These are phyloP conservation scores for Pterostichus madidus DNA, from an alignment of 2,888 invertebrate species.

Conservation along the genomic window DNA sequence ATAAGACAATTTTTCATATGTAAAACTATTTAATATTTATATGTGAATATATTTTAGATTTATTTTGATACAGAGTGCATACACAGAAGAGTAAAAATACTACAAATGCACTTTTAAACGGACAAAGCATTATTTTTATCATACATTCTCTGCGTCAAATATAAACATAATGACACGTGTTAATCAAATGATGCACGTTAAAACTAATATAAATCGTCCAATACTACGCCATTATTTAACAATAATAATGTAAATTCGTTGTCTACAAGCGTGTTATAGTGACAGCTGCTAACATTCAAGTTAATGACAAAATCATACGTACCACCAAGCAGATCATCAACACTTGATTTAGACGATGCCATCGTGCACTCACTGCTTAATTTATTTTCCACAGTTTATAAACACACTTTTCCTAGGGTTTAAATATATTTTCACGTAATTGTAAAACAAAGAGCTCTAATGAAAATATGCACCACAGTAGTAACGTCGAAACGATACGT, in stretches of 20 bases:
- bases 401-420: conserved; percentile 34
- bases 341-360: conserved; percentile 76
- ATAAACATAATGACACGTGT: conserved; percentile 48
- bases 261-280: conserved; percentile 10
- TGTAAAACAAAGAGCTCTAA: conserved; percentile 52
- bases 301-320: conserved; percentile 69
- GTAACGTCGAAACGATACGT: conserved; percentile 46
- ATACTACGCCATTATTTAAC: conserved; percentile 9
- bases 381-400: conserved; percentile 37
- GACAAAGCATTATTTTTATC: conserved; percentile 46
- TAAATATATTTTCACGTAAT: conserved; percentile 32
- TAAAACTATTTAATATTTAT: conserved; percentile 6
- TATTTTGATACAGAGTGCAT: neutral
- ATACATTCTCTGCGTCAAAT: conserved; percentile 43
- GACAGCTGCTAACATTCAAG: conserved; percentile 59
- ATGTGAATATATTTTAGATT: neutral
- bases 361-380: conserved; percentile 70
- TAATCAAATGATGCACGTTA: neutral
- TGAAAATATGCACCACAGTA: conserved; percentile 53
- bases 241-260: conserved; percentile 29
- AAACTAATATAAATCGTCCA: neutral
- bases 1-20: neutral
- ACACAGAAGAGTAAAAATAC: conserved; percentile 8
- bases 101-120: conserved; percentile 37
- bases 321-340: conserved; percentile 76